Evolutionary conservation across 1,140 invertebrate genomes (phyloP).

Genomic region (Solenopsis fugax): DNA sequence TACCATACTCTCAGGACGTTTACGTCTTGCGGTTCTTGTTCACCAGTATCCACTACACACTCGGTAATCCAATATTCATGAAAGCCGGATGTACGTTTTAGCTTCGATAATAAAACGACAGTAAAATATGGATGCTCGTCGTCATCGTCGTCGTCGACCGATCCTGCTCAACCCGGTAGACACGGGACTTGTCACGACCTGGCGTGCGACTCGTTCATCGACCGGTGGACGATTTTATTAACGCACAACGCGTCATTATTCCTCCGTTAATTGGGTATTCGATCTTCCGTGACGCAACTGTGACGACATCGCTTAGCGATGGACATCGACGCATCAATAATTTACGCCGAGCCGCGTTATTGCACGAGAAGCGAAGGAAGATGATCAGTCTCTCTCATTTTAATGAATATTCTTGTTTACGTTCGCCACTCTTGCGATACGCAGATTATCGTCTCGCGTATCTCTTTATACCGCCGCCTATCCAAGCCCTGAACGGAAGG

Average conservation of each 20-base stretch:
- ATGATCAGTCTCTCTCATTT: neutral
- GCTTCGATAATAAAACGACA: constrained; percentile 42
- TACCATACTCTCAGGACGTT: constrained; percentile 59
- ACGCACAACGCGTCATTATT: constrained; percentile 17
- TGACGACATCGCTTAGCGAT: neutral
- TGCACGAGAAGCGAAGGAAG: neutral
- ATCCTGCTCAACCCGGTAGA: neutral
- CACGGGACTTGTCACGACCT: neutral
- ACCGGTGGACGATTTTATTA: constrained; percentile 35
- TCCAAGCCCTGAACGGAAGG: neutral
- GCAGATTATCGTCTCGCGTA: neutral
- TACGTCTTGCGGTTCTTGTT: constrained; percentile 58
- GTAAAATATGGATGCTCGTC: constrained; percentile 44
- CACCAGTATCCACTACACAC: constrained; percentile 41
- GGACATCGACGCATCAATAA: neutral
- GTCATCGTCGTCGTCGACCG: constrained; percentile 15
- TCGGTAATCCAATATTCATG: constrained; percentile 60
- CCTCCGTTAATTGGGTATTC: constrained; percentile 15
- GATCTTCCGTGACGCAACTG: constrained; percentile 36
- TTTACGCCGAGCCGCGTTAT: neutral
- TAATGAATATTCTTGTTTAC: constrained; percentile 45
- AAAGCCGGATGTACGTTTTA: constrained; percentile 53
- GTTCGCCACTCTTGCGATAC: neutral
- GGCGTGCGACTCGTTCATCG: neutral
- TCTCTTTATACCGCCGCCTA: neutral